These are phyloP conservation scores for Drosophila sechellia DNA, from an alignment of 1,140 invertebrate species.

Conservation along the genomic window DNA sequence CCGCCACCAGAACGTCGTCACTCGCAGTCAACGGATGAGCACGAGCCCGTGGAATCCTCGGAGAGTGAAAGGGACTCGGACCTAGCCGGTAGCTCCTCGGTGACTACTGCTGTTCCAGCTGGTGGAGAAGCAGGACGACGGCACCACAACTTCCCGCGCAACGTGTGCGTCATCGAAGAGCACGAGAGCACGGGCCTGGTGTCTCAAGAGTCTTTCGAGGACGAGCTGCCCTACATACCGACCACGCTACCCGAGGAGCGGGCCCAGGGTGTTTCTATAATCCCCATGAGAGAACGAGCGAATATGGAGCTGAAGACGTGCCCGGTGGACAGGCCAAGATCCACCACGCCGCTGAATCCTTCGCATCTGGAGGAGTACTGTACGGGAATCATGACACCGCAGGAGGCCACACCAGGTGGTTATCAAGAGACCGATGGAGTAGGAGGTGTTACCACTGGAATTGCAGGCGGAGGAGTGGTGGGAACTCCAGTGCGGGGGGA, in stretches of 20 bases:
- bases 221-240: slow-evolving; percentile 94
- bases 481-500: slow-evolving; percentile 84
- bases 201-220: slow-evolving; percentile 93
- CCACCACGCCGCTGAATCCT: slow-evolving; percentile 92
- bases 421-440: slow-evolving; percentile 31
- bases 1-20: slow-evolving; percentile 42
- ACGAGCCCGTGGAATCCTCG: slow-evolving; percentile 89
- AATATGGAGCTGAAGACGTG: slow-evolving; percentile 90
- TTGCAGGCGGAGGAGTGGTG: background rate
- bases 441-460: background rate
- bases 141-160: slow-evolving; percentile 72
- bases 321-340: slow-evolving; percentile 93
- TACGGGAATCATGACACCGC: slow-evolving; percentile 83
- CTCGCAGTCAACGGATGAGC: slow-evolving; percentile 84
- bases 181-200: slow-evolving; percentile 91
- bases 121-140: slow-evolving; percentile 73
- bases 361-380: slow-evolving; percentile 91
- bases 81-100: slow-evolving; percentile 70
- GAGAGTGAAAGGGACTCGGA: slow-evolving; percentile 91
- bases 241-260: slow-evolving; percentile 93
- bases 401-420: slow-evolving; percentile 65
- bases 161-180: slow-evolving; percentile 85
- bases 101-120: slow-evolving; percentile 62
- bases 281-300: slow-evolving; percentile 91
- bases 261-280: slow-evolving; percentile 91